These are phyloP conservation scores for Ophioninae sp. DNA, from an alignment of 2,888 invertebrate genomes.

Conservation along the genomic window DNA sequence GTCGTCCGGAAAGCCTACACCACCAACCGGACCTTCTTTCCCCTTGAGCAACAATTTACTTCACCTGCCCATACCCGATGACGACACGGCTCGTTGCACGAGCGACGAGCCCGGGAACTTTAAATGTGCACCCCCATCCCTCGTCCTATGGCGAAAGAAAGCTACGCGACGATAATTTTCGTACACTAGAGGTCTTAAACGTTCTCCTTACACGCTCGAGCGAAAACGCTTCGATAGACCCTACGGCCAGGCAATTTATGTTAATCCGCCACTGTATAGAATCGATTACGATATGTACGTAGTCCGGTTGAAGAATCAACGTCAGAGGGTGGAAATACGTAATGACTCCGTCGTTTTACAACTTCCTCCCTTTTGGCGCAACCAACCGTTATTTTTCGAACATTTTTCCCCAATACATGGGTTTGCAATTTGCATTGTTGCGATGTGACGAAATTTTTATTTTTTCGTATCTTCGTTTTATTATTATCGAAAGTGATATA, in stretches of 20 bases:
- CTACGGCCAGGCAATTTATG: slow-evolving; percentile 25
- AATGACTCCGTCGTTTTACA: slow-evolving; percentile 18
- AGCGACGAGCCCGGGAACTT: slow-evolving; percentile 68
- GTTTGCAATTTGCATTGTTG: too few species aligned
- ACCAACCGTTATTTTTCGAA: neutral
- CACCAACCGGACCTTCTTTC: slow-evolving; percentile 39
- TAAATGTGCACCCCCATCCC: slow-evolving; percentile 8
- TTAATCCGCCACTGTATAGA: slow-evolving; percentile 46
- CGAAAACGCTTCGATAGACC: slow-evolving; percentile 23
- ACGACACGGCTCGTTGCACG: slow-evolving; percentile 73
- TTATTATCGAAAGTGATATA: too few species aligned
- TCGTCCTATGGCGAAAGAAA: slow-evolving; percentile 2
- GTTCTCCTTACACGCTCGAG: slow-evolving; percentile 63
- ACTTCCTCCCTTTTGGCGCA: neutral
- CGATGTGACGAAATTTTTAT: too few species aligned
- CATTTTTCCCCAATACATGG: neutral
- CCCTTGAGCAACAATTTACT: slow-evolving; percentile 67
- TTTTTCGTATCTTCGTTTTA: too few species aligned
- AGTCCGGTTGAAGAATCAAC: slow-evolving; percentile 27
- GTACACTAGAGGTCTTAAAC: slow-evolving; percentile 50
- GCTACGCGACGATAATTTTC: slow-evolving; percentile 49
- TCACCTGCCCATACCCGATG: slow-evolving; percentile 72
- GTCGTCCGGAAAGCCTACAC: slow-evolving; percentile 38
- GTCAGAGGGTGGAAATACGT: slow-evolving; percentile 3
- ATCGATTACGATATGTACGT: slow-evolving; percentile 34